Percentiles rank a stretch among this genome's conserved stretches.
phyloP scores from a whole-genome alignment of 2,113 vertebrate genomes.

The Silurus glanis region DNA sequence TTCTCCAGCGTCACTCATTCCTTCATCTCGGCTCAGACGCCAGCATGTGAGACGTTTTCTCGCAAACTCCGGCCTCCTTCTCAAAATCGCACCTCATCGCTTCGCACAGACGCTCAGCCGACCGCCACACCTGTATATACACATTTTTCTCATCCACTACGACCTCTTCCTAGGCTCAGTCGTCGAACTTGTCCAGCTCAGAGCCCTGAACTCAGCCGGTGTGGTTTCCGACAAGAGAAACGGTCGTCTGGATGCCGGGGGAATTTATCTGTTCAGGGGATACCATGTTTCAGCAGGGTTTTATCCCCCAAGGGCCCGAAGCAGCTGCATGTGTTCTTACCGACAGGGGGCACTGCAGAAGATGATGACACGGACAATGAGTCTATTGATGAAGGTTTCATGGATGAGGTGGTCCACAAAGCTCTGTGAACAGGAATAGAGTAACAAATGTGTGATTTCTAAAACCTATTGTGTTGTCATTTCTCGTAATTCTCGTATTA shows the following conservation, averaged over 20 bases:
- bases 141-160: constrained; percentile 67
- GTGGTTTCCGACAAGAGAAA: constrained; percentile 29
- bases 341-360: constrained; percentile 53
- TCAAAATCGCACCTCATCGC: constrained; percentile 35
- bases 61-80: constrained; percentile 32
- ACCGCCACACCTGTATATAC: constrained; percentile 57
- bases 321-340: constrained; percentile 75
- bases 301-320: constrained; percentile 42
- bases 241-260: constrained; percentile 19
- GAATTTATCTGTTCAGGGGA: constrained; percentile 65
- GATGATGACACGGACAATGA: constrained; percentile 50
- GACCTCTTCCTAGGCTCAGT: constrained; percentile 49
- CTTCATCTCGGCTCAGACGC: constrained; percentile 48
- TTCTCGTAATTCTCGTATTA: too few relatives aligned
- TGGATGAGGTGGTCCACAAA: constrained; percentile 67
- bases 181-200: constrained; percentile 39
- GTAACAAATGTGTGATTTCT: constrained; percentile 22
- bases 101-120: not conserved
- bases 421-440: constrained; percentile 58
- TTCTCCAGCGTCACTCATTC: constrained; percentile 63
- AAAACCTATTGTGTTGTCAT: too few relatives aligned
- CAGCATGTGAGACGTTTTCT: constrained; percentile 46
- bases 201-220: not conserved
- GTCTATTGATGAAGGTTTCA: constrained; percentile 53
- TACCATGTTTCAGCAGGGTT: constrained; percentile 57